These are phyloP conservation scores for Hypanus sabinus DNA, from an alignment of 2,113 vertebrate genomes.

Conservation along the genomic window DNA sequence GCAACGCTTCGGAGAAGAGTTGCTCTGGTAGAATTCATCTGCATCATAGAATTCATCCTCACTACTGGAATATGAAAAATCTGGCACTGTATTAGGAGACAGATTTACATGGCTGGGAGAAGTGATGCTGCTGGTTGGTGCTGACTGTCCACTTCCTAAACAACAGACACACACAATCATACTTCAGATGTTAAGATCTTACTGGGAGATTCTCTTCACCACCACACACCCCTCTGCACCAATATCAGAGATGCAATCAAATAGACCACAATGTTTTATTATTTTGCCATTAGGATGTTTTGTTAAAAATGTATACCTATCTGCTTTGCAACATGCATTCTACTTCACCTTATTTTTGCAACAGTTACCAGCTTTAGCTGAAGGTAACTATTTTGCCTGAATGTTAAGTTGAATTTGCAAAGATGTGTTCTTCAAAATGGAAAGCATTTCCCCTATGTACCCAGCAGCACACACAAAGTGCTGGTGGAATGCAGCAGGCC, in stretches of 20 bases:
- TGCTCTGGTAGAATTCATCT: conserved; percentile 90
- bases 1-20: conserved; percentile 83
- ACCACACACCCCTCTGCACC: too few species aligned
- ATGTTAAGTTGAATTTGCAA: background rate
- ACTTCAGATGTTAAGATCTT: background rate
- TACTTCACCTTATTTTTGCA: background rate
- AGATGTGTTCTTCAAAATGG: background rate
- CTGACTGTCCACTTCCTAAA: conserved; percentile 82
- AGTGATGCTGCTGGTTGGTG: conserved; percentile 83
- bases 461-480: too few species aligned
- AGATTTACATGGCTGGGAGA: conserved; percentile 87
- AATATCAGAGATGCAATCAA: background rate
- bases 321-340: background rate
- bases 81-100: conserved; percentile 87
- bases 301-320: background rate
- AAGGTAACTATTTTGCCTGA: background rate
- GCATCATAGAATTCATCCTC: conserved; percentile 98
- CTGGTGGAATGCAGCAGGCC: too few species aligned
- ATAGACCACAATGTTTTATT: background rate
- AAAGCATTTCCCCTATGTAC: background rate
- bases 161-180: conserved; percentile 3
- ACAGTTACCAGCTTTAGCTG: background rate
- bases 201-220: background rate
- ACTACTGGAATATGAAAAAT: conserved; percentile 97
- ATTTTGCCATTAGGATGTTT: too few species aligned